Evolutionary conservation across 2,888 invertebrate genomes (phyloP).

Genomic region (Pollenia amentaria): DNA sequence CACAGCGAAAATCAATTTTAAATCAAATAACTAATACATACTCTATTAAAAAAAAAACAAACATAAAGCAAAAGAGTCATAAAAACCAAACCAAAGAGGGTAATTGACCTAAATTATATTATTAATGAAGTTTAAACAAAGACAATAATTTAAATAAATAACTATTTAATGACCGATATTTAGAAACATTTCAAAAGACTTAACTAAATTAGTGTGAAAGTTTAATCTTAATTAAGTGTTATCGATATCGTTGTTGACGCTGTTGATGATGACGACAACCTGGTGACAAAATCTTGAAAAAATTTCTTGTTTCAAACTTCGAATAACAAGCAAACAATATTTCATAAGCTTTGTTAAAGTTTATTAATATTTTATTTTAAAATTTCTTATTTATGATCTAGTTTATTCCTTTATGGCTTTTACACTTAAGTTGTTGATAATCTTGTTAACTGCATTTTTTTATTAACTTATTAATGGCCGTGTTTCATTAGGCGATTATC

Average conservation of each 20-base stretch:
- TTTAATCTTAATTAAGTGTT: slow-evolving; percentile 9
- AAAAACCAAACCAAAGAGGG: slow-evolving; percentile 41
- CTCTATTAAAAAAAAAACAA: slow-evolving; percentile 4
- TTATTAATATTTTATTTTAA: neutral
- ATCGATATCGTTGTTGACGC: neutral
- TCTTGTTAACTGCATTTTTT: neutral
- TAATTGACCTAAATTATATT: slow-evolving; percentile 62
- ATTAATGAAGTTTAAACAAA: neutral
- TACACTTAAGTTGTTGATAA: slow-evolving; percentile 1
- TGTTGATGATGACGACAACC: slow-evolving; percentile 23
- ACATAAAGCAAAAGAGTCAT: slow-evolving; percentile 19
- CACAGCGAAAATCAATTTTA: slow-evolving; percentile 10
- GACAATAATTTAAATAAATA: neutral
- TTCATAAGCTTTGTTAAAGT: neutral
- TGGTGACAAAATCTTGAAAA: neutral
- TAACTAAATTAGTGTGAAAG: slow-evolving; percentile 18
- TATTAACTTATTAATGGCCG: neutral
- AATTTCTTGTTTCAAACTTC: neutral
- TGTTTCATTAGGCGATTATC: no score
- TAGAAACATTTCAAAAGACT: no score
- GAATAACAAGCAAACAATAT: neutral
- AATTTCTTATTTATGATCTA: neutral
- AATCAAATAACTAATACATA: neutral
- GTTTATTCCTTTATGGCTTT: slow-evolving; percentile 20
- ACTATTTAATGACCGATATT: no score